Evolutionary conservation across 2,113 vertebrate genomes (phyloP).

Genomic region (Hiodon tergisus): DNA sequence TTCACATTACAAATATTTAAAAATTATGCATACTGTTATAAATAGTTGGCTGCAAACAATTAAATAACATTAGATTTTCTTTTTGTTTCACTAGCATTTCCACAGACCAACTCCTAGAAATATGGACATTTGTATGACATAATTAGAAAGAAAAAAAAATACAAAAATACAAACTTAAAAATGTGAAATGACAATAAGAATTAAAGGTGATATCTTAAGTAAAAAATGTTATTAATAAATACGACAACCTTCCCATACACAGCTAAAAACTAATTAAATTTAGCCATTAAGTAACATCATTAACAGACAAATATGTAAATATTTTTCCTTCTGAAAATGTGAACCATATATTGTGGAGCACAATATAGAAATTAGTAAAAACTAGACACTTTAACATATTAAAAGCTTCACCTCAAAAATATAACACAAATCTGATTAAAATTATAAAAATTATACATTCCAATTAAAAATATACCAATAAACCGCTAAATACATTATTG

Average conservation of each 20-base stretch:
- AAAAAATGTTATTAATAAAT: conserved; percentile 99
- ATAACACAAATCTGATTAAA: conserved; percentile 99
- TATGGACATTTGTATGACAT: conserved; percentile 99
- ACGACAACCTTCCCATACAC: conserved; percentile 99
- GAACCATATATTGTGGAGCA: conserved; percentile 99
- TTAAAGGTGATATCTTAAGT: conserved; percentile 99
- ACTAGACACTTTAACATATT: conserved; percentile 99
- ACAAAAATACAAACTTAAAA: conserved; percentile 99
- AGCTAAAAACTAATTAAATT: conserved; percentile 99
- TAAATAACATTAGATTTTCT: conserved; percentile 99
- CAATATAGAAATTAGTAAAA: conserved; percentile 99
- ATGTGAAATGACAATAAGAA: conserved; percentile 99
- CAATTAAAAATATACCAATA: conserved; percentile 99
- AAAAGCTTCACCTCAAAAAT: conserved; percentile 99
- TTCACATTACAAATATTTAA: conserved; percentile 99
- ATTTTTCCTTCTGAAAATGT: conserved; percentile 99
- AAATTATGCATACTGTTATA: conserved; percentile 99
- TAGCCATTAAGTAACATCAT: conserved; percentile 99
- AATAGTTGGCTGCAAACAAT: conserved; percentile 99
- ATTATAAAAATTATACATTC: conserved; percentile 99
- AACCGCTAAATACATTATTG: conserved; percentile 99
- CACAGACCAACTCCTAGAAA: conserved; percentile 99
- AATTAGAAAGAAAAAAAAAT: conserved; percentile 99
- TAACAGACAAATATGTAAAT: conserved; percentile 99
- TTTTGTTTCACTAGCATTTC: conserved; percentile 98